Percentiles rank a stretch among this genome's conserved stretches.
phyloP scores from a whole-genome alignment of 2,797 vertebrate genomes.

The Lepilemur ruficaudatus region DNA sequence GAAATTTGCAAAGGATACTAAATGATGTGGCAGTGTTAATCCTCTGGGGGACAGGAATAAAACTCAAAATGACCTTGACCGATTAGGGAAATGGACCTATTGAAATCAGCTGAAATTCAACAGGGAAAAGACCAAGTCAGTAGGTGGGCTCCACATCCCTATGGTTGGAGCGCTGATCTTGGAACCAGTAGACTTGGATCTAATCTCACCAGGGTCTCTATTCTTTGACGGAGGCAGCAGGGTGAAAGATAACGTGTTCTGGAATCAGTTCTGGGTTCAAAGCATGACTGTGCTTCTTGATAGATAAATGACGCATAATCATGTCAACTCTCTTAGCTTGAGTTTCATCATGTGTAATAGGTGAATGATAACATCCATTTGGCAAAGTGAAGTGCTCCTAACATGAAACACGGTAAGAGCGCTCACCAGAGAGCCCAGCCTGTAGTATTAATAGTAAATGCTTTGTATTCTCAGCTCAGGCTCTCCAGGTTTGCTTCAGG shows the following conservation, averaged over 20 bases:
- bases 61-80: constrained; percentile 37
- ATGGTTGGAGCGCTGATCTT: not conserved
- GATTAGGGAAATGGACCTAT: not conserved
- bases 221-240: not conserved
- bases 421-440: not conserved
- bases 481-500: not conserved
- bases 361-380: not conserved
- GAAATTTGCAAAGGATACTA: not conserved
- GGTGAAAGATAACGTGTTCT: not conserved
- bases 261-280: not conserved
- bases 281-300: not conserved
- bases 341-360: not conserved
- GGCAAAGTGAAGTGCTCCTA: not conserved
- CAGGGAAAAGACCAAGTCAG: not conserved
- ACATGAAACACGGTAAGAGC: fast-evolving
- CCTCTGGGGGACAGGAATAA: not conserved
- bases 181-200: not conserved
- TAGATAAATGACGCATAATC: not conserved
- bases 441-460: not conserved
- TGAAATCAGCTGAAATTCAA: not conserved
- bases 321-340: not conserved
- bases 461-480: not conserved
- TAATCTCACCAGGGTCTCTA: not conserved
- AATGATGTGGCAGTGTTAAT: not conserved
- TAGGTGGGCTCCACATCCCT: not conserved